Evolutionary conservation across 2,888 invertebrate species (phyloP).

Genomic region (Lathronympha strigana): DNA sequence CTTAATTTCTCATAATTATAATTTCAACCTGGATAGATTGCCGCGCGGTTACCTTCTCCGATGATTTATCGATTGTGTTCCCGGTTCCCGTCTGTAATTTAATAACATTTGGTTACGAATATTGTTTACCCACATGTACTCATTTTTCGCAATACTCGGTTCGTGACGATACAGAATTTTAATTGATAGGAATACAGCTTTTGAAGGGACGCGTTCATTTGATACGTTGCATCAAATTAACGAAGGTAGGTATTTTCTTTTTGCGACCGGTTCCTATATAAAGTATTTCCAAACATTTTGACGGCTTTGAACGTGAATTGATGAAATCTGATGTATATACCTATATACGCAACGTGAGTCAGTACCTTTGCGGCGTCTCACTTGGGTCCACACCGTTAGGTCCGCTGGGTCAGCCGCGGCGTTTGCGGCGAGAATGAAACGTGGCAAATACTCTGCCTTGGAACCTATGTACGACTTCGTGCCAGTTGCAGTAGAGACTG

Average conservation of each 20-base stretch:
- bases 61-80: slow-evolving; percentile 25
- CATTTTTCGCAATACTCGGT: slow-evolving; percentile 1
- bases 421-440: too few species aligned
- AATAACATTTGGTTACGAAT: slow-evolving; percentile 12
- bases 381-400: too few species aligned
- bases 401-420: too few species aligned
- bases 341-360: too few species aligned
- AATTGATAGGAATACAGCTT: slow-evolving; percentile 4
- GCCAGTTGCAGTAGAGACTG: too few species aligned
- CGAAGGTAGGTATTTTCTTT: not conserved
- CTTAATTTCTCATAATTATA: slow-evolving; percentile 11
- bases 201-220: not conserved
- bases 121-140: slow-evolving; percentile 10
- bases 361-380: too few species aligned
- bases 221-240: not conserved
- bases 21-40: slow-evolving; percentile 15
- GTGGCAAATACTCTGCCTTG: too few species aligned
- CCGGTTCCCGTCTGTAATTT: slow-evolving; percentile 12
- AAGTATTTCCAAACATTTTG: too few species aligned
- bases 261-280: not conserved
- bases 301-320: too few species aligned
- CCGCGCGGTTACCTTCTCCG: slow-evolving; percentile 4
- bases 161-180: not conserved
- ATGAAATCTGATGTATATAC: too few species aligned
- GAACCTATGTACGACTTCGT: too few species aligned